phyloP scores from a whole-genome alignment of 2,113 vertebrate genomes.

The Anhinga anhinga region DNA sequence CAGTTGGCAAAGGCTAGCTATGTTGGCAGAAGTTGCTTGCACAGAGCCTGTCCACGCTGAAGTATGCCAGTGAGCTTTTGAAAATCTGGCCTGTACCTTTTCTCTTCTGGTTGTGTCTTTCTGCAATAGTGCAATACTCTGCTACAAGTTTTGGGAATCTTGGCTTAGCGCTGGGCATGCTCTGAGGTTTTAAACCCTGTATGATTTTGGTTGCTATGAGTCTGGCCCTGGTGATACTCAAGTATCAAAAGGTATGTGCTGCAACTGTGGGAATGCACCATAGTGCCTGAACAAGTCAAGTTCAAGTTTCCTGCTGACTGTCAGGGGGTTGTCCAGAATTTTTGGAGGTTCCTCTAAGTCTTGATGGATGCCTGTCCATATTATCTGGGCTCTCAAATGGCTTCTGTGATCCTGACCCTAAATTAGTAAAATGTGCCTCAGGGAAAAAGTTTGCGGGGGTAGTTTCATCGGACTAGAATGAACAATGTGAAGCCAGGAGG shows the following conservation, averaged over 20 bases:
- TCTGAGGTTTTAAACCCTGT: neutral
- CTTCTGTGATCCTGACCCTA: neutral
- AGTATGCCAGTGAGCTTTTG: neutral
- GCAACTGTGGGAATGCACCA: neutral
- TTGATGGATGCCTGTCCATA: neutral
- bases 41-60: neutral
- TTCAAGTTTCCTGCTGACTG: neutral
- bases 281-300: neutral
- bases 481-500: neutral
- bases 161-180: neutral
- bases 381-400: neutral
- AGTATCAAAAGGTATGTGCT: neutral
- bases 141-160: neutral
- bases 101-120: neutral
- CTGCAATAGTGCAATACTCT: neutral
- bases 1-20: neutral
- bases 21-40: neutral
- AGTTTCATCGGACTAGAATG: neutral
- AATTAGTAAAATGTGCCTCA: neutral
- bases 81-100: neutral
- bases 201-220: neutral
- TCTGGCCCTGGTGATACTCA: neutral
- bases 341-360: neutral
- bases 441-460: fast-evolving
- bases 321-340: neutral